Evolutionary conservation across 30 jellyfish, hydroid and myxozoan species (phyloP).

Genomic region (Mastigias papua): DNA sequence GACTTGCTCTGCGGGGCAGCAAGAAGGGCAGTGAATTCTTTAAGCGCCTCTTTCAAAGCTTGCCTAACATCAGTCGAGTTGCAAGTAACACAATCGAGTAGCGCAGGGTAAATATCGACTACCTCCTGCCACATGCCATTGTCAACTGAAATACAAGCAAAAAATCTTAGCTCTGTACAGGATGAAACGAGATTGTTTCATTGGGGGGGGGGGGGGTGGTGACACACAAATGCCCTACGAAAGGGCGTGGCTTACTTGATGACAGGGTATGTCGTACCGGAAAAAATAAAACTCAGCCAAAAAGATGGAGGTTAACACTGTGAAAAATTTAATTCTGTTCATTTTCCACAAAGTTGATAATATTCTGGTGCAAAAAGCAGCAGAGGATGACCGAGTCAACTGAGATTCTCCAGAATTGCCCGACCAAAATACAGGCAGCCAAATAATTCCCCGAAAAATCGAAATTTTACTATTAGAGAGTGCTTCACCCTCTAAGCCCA

Average conservation of each 20-base stretch:
- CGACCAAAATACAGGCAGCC: no score
- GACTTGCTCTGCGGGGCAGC: conserved; percentile 62
- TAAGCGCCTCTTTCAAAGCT: conserved; percentile 75
- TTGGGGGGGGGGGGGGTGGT: neutral
- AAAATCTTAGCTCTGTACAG: neutral
- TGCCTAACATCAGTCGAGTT: conserved; percentile 79
- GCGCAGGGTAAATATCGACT: conserved; percentile 81
- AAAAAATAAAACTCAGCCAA: no score
- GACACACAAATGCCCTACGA: neutral
- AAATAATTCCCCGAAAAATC: no score
- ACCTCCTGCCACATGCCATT: conserved; percentile 86
- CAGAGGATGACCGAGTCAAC: no score
- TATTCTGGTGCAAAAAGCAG: no score
- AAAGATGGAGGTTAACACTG: neutral
- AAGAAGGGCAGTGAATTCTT: conserved; percentile 78
- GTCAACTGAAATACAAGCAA: conserved; percentile 64
- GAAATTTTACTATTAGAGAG: no score
- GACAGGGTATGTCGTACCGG: no score
- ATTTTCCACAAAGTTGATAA: no score
- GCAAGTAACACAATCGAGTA: conserved; percentile 92
- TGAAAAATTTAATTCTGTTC: no score
- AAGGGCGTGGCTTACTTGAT: neutral
- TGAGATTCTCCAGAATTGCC: no score
- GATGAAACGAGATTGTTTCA: neutral
- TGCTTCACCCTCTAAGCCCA: no score